Conservation (phyloP, 2,113 vertebrate genomes). For the Crypturellus undulatus region DNA sequence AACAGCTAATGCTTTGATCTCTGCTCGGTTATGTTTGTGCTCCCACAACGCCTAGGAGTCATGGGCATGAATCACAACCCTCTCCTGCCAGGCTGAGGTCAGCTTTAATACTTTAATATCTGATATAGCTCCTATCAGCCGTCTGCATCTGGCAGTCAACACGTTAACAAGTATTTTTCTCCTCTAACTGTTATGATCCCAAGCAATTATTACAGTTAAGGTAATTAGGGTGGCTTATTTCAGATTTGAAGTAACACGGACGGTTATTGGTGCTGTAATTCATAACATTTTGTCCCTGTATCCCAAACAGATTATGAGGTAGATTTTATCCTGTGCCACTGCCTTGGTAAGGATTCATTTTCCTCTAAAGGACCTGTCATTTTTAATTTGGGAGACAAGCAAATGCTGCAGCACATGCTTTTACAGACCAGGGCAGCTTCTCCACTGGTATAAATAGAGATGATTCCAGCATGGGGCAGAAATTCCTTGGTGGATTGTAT, state of each 20-base stretch:
- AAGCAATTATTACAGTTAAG: constrained; percentile 6
- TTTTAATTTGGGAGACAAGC: neutral
- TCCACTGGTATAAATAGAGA: neutral
- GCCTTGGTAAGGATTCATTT: neutral
- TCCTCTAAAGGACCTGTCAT: neutral
- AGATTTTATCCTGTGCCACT: constrained; percentile 44
- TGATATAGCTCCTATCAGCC: constrained; percentile 40
- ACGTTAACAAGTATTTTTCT: constrained; percentile 54
- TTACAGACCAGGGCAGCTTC: neutral
- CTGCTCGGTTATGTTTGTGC: neutral
- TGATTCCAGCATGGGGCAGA: neutral
- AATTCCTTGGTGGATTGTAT: neutral
- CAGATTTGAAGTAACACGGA: neutral
- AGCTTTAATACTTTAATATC: constrained; percentile 39
- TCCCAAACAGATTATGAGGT: constrained; percentile 6
- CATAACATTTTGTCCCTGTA: constrained; percentile 17
- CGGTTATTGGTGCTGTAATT: constrained; percentile 24
- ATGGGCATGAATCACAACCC: constrained; percentile 1
- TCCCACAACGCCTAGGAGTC: neutral
- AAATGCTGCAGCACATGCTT: neutral
- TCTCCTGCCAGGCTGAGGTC: constrained; percentile 43
- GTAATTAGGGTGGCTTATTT: constrained; percentile 43
- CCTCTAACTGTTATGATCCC: constrained; percentile 5
- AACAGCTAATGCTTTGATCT: constrained; percentile 37
- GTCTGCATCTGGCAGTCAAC: constrained; percentile 50